Percentiles rank a stretch among this genome's conserved stretches.
Evolutionary conservation across 2,888 invertebrate species (phyloP).

Genomic region (Chrysomela aeneicollis): DNA sequence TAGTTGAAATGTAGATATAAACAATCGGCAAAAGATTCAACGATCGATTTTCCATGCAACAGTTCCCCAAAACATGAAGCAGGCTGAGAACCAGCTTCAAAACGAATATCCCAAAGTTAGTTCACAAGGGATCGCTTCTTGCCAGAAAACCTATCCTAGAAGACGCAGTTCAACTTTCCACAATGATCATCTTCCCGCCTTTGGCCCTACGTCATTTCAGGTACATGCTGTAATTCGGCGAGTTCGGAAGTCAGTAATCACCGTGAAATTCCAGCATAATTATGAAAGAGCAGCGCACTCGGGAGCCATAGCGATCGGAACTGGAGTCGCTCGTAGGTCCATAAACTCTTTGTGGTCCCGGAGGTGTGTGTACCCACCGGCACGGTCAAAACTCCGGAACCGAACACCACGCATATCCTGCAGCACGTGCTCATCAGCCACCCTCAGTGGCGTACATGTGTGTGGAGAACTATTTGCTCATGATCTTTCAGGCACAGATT

Average conservation of each 20-base stretch:
- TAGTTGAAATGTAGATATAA: no score
- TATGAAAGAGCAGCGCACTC: slow-evolving; percentile 44
- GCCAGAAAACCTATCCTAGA: no score
- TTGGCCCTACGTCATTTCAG: neutral
- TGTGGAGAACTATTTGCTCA: no score
- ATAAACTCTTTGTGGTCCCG: slow-evolving; percentile 59
- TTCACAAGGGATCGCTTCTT: no score
- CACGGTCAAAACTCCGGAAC: slow-evolving; percentile 61
- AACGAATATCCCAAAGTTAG: no score
- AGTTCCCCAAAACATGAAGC: no score
- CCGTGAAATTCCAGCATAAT: slow-evolving; percentile 26
- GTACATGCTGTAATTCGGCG: neutral
- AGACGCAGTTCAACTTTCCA: no score
- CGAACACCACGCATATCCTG: slow-evolving; percentile 61
- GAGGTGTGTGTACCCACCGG: slow-evolving; percentile 61
- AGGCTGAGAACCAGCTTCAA: no score
- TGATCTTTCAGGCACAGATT: no score
- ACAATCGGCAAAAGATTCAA: no score
- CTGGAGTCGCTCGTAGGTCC: slow-evolving; percentile 52
- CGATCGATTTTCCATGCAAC: no score
- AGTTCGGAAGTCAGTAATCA: slow-evolving; percentile 5
- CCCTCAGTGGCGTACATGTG: slow-evolving; percentile 23
- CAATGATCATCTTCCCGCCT: no score
- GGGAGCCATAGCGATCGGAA: slow-evolving; percentile 47
- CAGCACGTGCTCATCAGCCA: slow-evolving; percentile 56